Percentiles rank a stretch among this genome's conserved stretches.
These are phyloP conservation scores for Odiellus spinosus DNA, from an alignment of 2,888 invertebrate species.

Conservation along the genomic window DNA sequence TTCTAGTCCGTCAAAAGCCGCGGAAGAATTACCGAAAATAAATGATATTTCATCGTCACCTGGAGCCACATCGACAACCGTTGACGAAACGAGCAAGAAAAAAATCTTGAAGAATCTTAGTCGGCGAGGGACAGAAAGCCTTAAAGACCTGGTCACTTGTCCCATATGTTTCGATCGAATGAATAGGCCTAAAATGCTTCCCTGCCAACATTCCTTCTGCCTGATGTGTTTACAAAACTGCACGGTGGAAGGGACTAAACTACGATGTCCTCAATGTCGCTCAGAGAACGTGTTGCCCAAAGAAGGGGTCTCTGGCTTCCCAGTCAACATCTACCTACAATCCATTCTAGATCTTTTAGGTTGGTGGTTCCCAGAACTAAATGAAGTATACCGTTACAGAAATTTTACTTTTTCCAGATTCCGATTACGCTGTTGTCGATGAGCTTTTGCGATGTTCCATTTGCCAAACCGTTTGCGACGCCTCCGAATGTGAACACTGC, in stretches of 20 bases:
- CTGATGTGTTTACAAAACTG: conserved; percentile 38
- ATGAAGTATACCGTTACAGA: not conserved
- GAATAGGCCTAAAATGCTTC: conserved; percentile 35
- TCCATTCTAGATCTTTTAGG: conserved; percentile 36
- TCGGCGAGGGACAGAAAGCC: not conserved
- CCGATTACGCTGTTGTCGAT: not conserved
- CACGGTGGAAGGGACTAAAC: conserved; percentile 4
- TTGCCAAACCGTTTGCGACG: not conserved
- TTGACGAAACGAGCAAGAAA: not conserved
- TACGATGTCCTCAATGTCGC: conserved; percentile 46
- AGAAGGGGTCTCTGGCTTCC: conserved; percentile 38
- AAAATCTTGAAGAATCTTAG: not conserved
- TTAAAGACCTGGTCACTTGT: conserved; percentile 4
- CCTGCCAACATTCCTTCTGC: conserved; percentile 52
- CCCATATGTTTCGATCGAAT: conserved; percentile 5
- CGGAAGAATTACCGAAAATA: too few relatives aligned
- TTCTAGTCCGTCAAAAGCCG: too few relatives aligned
- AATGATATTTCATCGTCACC: too few relatives aligned
- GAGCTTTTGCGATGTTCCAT: not conserved
- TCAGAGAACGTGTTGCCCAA: conserved; percentile 35
- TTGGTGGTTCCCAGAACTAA: not conserved
- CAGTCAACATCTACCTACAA: conserved; percentile 50
- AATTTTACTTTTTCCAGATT: not conserved
- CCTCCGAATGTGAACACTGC: not conserved
- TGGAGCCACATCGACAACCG: too few relatives aligned